A percentile compares a stretch with the other conserved stretches of the same genome.
phyloP scores from a whole-genome alignment of 2,888 invertebrate species.

The Rhyacophila evoluta region DNA sequence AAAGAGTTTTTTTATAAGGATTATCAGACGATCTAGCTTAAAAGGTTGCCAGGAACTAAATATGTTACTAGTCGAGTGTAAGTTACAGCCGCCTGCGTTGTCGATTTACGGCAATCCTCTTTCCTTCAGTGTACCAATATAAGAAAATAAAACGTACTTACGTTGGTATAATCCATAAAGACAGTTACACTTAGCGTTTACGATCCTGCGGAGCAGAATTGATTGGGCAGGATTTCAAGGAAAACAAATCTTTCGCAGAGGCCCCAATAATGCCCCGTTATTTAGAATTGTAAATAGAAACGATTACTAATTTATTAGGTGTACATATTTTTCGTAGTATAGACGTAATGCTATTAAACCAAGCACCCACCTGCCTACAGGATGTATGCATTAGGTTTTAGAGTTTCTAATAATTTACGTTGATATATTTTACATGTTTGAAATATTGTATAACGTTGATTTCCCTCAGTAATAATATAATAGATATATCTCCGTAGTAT shows the following conservation, averaged over 20 bases:
- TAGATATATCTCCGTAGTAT: too few species aligned
- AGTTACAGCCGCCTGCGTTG: not conserved
- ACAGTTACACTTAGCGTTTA: constrained; percentile 10
- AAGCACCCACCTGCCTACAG: too few species aligned
- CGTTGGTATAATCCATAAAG: constrained; percentile 16
- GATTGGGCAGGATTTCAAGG: not conserved
- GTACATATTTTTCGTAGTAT: too few species aligned
- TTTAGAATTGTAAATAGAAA: not conserved
- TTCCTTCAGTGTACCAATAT: not conserved
- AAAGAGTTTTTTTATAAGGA: not conserved
- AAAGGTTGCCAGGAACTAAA: not conserved
- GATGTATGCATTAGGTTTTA: too few species aligned
- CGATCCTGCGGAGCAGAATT: not conserved
- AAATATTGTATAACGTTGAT: too few species aligned
- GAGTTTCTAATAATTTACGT: too few species aligned
- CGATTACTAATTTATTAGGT: not conserved
- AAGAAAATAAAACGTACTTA: constrained; percentile 6
- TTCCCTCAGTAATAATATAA: too few species aligned
- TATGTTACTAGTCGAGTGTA: not conserved
- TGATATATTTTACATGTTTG: too few species aligned
- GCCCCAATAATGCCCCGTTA: not conserved
- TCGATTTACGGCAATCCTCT: not conserved
- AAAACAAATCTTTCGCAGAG: not conserved
- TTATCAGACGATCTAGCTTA: not conserved
- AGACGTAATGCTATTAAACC: too few species aligned